phyloP scores from a whole-genome alignment of 2,797 vertebrate species.

The Pangasius djambal region DNA sequence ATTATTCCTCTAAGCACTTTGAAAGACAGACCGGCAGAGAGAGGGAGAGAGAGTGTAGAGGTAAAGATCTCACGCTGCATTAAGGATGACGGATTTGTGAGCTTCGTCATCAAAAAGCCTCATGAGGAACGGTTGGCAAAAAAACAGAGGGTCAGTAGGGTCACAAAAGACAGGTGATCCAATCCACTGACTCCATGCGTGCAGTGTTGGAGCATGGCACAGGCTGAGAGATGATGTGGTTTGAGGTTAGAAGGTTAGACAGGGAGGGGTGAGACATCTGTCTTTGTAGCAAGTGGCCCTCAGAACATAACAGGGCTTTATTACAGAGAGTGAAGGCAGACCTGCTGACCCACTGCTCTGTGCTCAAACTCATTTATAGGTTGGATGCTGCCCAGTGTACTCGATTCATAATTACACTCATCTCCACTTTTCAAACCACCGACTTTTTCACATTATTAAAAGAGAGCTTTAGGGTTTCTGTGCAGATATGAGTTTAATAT shows the following conservation, averaged over 20 bases:
- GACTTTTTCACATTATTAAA: conserved; percentile 22
- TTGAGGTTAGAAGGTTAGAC: conserved; percentile 12
- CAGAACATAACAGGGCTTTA: conserved; percentile 15
- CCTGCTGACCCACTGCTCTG: conserved; percentile 31
- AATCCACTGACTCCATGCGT: background rate
- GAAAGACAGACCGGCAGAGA: conserved; percentile 27
- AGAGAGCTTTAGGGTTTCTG: conserved; percentile 15
- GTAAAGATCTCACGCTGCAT: conserved; percentile 11
- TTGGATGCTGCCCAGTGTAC: conserved; percentile 9
- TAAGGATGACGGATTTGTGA: conserved; percentile 26
- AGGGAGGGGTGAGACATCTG: background rate
- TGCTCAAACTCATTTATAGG: conserved; percentile 10
- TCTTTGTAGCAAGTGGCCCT: conserved; percentile 7
- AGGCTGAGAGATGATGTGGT: background rate
- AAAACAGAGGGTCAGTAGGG: background rate
- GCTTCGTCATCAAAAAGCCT: background rate
- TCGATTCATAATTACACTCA: conserved; percentile 19
- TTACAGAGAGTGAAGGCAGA: conserved; percentile 3
- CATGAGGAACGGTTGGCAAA: background rate
- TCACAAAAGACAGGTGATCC: conserved; percentile 18
- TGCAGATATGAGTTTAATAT: conserved; percentile 11
- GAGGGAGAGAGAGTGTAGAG: background rate
- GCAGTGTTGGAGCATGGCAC: background rate
- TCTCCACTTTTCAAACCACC: conserved; percentile 5
- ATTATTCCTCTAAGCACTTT: conserved; percentile 49